Evolutionary conservation across 2,888 invertebrate species (phyloP).

Genomic region (Agrotis puta): DNA sequence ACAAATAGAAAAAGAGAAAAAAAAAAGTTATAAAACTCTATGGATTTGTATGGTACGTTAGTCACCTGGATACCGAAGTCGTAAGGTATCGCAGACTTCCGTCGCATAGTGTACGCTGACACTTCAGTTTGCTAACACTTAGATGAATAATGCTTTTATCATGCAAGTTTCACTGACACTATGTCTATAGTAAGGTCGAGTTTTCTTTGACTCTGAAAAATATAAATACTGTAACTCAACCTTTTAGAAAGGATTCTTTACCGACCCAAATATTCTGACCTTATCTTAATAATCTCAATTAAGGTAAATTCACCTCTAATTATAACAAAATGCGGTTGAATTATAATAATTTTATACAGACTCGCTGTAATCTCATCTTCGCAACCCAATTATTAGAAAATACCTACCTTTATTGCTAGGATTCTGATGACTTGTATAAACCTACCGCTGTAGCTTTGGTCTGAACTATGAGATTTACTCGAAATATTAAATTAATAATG

Average conservation of each 20-base stretch:
- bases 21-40: too few relatives aligned
- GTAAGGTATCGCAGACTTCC: too few relatives aligned
- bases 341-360: slow-evolving; percentile 3
- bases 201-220: neutral
- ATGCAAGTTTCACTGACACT: too few relatives aligned
- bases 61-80: too few relatives aligned
- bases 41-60: too few relatives aligned
- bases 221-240: neutral
- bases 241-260: neutral
- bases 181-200: too few relatives aligned
- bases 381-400: neutral
- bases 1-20: too few relatives aligned
- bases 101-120: too few relatives aligned
- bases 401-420: neutral
- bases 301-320: neutral
- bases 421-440: neutral
- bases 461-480: too few relatives aligned
- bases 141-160: too few relatives aligned
- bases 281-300: slow-evolving; percentile 11
- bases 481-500: too few relatives aligned
- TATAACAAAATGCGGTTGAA: neutral
- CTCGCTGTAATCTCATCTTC: neutral
- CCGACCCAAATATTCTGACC: neutral
- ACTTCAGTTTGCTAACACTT: too few relatives aligned
- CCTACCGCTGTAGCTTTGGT: neutral